Base-by-base conservation (phyloP, 2,888 invertebrate species). In the Taenaris catops region DNA sequence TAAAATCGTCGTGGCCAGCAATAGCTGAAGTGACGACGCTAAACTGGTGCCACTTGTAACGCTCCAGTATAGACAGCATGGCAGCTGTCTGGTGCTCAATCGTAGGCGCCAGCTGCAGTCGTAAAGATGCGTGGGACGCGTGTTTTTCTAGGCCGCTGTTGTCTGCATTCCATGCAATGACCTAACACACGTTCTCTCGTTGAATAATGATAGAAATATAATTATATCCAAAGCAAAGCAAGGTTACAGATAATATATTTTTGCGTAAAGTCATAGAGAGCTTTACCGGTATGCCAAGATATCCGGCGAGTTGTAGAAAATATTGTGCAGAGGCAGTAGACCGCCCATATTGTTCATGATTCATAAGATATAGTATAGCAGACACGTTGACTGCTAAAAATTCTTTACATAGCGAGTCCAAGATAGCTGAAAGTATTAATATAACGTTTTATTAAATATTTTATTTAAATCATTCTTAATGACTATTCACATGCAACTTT, bases 81-180 rank as follows among this genome's bases (percentile, higher is more conserved):
- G 98, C 98, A 32, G 95, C 94, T 20, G 97, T 96, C 83, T 97
- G 98, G 72, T 99, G 98, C 76, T 96, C 96, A 56, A 99, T 91
- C 34, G 97, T 96, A 44, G 99, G 98, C 35, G 98, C 98, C 72
- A 99, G 89, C 80, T 98, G 98, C 48, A 97, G 89, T 62, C 96
- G 95, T 57, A 97, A 88, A 40, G 95, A 95, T 29, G 95, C 95
- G 74, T 96, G 95, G 11, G 96, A 95, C 20, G 95, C 95, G 48
- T 93, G 78, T 46, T 91, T 86, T 59, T 91, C 91, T 39, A 97
- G 89, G 19, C 97, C 98, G 20, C 97, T 96, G 79, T 98, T 98
- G 76, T 98, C 98, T 4, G 97, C 97, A 79, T 98, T 98, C 98
- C 98, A 98, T 4, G 96, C 96, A 55, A 98, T 96, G 32, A 98